Percentiles rank a stretch among this genome's conserved stretches.
These are phyloP conservation scores for Pagrus major DNA, from an alignment of 2,113 vertebrate species.

Conservation along the genomic window DNA sequence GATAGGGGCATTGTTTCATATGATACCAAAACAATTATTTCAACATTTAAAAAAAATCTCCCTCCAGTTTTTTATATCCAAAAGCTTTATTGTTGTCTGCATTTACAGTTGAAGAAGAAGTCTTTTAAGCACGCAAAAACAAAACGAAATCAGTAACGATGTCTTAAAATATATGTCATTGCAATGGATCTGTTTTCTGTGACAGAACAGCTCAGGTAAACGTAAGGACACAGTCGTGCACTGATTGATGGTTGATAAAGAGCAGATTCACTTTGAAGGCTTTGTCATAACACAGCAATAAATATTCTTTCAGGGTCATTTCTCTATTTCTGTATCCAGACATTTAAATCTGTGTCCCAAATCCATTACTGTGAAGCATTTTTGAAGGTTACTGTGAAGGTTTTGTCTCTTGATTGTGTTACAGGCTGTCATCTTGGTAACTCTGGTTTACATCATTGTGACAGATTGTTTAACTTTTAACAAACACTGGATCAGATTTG, in stretches of 20 bases:
- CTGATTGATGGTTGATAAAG: not conserved
- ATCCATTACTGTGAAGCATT: conserved; percentile 15
- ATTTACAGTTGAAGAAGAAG: not conserved
- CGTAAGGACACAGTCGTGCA: not conserved
- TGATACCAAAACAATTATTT: not conserved
- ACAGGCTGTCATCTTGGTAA: conserved; percentile 16
- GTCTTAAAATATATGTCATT: not conserved
- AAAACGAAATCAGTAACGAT: not conserved
- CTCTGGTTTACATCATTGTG: conserved; percentile 42
- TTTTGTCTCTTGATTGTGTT: conserved; percentile 48
- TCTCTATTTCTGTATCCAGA: conserved; percentile 14
- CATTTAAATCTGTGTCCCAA: conserved; percentile 14
- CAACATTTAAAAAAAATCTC: no score
- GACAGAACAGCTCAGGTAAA: not conserved
- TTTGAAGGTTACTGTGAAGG: no score
- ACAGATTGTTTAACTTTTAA: conserved; percentile 32
- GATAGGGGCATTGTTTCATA: not conserved
- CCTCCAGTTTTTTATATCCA: not conserved
- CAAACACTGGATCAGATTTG: conserved; percentile 28
- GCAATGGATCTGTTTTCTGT: not conserved
- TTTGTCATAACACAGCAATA: not conserved
- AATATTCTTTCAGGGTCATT: not conserved
- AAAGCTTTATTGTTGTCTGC: not conserved
- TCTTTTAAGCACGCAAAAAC: conserved; percentile 4
- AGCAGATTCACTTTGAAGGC: not conserved